Conservation (phyloP, 2,113 vertebrate genomes). For the Tenrec ecaudatus region DNA sequence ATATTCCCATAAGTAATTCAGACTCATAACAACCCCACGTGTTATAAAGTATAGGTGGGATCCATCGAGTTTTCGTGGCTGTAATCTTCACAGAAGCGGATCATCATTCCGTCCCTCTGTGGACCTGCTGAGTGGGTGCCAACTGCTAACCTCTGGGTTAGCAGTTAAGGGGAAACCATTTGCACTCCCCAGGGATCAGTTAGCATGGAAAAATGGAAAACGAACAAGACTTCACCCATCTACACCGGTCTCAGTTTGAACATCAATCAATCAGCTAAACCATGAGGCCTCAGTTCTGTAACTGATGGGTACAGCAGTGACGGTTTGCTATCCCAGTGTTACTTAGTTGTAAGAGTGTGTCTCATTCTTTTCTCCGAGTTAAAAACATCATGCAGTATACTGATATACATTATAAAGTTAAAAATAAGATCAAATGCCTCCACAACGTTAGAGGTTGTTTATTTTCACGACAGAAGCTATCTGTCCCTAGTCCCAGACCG, state of each 20-base stretch:
- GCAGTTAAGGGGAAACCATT: neutral
- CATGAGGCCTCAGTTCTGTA: neutral
- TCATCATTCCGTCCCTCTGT: neutral
- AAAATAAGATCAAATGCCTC: conserved; percentile 13
- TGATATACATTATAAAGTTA: neutral
- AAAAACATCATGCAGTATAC: neutral
- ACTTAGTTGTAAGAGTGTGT: neutral
- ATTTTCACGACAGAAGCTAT: conserved; percentile 33
- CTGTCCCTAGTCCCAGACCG: neutral
- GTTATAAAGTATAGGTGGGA: neutral
- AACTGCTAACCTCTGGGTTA: neutral
- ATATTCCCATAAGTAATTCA: neutral
- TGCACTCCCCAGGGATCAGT: neutral
- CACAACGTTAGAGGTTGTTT: neutral
- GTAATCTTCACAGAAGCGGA: neutral
- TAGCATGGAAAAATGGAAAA: neutral
- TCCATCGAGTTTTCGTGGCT: neutral
- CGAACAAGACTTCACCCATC: neutral
- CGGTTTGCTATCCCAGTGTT: neutral
- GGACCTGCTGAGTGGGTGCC: neutral
- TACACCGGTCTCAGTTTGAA: neutral
- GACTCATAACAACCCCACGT: neutral
- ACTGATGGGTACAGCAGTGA: neutral
- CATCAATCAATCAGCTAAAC: neutral
- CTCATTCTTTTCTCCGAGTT: neutral